phyloP scores from a whole-genome alignment of 2,888 invertebrate species.

The Caenorhabditis becei region DNA sequence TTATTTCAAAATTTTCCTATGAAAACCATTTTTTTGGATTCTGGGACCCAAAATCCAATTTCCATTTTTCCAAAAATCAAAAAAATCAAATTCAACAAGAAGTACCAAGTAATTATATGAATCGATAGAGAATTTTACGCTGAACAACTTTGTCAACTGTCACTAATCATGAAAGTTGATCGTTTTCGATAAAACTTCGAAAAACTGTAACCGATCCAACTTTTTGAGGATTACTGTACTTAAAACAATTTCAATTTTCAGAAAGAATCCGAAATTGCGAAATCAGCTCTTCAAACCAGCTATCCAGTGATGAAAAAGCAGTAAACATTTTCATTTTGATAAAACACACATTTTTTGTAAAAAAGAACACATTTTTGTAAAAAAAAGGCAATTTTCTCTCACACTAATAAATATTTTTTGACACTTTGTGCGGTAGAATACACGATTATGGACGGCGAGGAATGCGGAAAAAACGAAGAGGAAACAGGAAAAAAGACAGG shows the following conservation, averaged over 20 bases:
- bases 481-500: neutral
- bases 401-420: neutral
- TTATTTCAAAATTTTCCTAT: no score
- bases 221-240: conserved; percentile 10
- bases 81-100: neutral
- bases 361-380: no score
- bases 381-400: neutral
- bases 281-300: conserved; percentile 25
- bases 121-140: no score
- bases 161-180: no score
- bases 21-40: no score
- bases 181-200: neutral
- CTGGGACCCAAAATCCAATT: no score
- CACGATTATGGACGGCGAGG: conserved; percentile 1
- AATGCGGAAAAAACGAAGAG: neutral
- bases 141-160: no score
- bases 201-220: neutral
- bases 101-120: neutral
- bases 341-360: no score
- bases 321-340: neutral
- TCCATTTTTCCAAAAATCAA: no score
- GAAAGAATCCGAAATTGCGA: conserved; percentile 55
- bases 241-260: no score
- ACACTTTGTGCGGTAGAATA: conserved; percentile 2
- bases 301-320: conserved; percentile 11